A percentile compares a stretch with the other conserved stretches of the same genome.
phyloP scores from a whole-genome alignment of 2,888 invertebrate genomes.

The Ceriagrion tenellum region DNA sequence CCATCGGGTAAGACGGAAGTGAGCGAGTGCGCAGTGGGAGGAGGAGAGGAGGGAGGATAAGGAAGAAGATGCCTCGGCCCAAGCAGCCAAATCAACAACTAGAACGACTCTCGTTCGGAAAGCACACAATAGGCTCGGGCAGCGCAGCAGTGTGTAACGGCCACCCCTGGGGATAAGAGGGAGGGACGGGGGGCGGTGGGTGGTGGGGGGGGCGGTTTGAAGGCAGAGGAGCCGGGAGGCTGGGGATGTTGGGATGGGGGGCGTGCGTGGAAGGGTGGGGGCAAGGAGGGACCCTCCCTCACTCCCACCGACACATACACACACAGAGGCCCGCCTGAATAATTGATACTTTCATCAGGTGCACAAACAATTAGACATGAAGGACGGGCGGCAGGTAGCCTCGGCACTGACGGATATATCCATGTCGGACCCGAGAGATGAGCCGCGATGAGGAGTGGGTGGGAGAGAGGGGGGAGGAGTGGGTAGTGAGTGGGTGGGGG shows the following conservation, averaged over 20 bases:
- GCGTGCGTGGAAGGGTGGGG: conserved; percentile 6
- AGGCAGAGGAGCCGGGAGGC: no score
- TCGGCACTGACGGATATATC: conserved; percentile 57
- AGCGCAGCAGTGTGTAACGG: conserved; percentile 59
- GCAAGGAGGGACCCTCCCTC: conserved; percentile 43
- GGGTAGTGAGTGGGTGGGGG: no score
- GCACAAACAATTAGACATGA: conserved; percentile 71
- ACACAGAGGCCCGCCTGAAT: conserved; percentile 69
- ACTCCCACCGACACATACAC: background rate
- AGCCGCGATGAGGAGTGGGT: conserved; percentile 16
- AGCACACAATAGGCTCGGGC: conserved; percentile 57
- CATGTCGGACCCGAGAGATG: conserved; percentile 56
- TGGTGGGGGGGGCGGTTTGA: no score
- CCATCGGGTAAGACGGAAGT: conserved; percentile 68
- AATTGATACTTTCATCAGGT: conserved; percentile 72
- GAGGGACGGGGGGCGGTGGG: no score
- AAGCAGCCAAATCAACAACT: conserved; percentile 68
- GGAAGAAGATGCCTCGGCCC: conserved; percentile 49
- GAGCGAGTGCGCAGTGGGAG: conserved; percentile 71
- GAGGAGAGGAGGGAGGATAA: conserved; percentile 70
- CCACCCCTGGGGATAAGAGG: conserved; percentile 3
- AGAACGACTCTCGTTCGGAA: conserved; percentile 41
- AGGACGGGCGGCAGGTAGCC: conserved; percentile 66
- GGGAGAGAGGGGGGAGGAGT: background rate
- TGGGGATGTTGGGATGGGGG: background rate